Base-by-base conservation (phyloP, 23 tunicate species). In the Trididemnum nubilum region DNA sequence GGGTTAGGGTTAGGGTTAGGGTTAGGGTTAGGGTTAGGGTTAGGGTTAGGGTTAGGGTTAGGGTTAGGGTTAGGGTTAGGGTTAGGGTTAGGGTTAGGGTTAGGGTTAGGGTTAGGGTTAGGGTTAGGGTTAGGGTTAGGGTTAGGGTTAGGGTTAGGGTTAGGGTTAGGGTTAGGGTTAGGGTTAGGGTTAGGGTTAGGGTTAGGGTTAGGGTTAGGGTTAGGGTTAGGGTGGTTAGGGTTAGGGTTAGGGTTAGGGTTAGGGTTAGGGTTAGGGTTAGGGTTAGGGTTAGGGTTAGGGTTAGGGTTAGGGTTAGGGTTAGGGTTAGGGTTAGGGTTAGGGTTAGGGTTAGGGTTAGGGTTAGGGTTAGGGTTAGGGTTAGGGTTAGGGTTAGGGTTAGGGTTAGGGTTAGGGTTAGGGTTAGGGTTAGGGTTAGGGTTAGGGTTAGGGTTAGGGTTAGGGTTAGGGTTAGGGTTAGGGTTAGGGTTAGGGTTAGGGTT, bases 81-180 rank as follows among this genome's bases (percentile, higher is more conserved):
- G 89, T 85, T 85, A 83, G 89, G 89, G 89, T 85, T 85, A 85
- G 89, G 89, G 85, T 85, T 85, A 85, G 89, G 89, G 85, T 85
- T 85, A 85, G 89, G 89, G 89, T 85, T 85, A 85, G 89, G 89
- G 89, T 85, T 85, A 85, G 89, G 89, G 89, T 85, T 85, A 85
- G 89, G 89, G 89, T 85, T 85, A 85, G 89, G 89, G 89, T 85
- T 85, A 85, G 89, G 89, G 89, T 85, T 85, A 85, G 89, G 89
- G 89, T 85, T 85, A 85, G 89, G 89, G 89, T 85, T 85, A 85
- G 89, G 89, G 89, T 85, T 85, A 85, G 89, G 89, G 85, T 81
- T 81, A 80, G 85, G 85, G 89, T 85, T 85, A 85, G 89, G 89
- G 89, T 85, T 85, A 85, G 89, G 89, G 89, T 85, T 85, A 79